A percentile compares a stretch with the other conserved stretches of the same genome.
Conservation (phyloP, 2,113 vertebrate species). For the Bubo bubo region DNA sequence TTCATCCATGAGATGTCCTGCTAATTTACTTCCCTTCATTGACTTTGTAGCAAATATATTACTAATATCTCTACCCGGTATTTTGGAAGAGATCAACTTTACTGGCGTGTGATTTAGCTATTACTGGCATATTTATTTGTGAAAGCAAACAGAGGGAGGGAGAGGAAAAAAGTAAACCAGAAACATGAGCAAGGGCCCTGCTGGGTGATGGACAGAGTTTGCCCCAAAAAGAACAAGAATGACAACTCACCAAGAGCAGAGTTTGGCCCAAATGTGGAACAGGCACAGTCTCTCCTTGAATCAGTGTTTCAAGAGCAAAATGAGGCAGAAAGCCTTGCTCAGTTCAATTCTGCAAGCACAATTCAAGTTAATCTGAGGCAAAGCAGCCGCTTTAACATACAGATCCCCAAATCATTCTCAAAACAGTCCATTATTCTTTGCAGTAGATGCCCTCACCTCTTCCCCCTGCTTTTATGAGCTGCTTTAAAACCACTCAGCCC, state of each 20-base stretch:
- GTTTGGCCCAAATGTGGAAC: rapidly evolving
- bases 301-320: neutral
- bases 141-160: neutral
- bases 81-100: neutral
- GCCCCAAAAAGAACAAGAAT: neutral
- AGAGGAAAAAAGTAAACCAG: neutral
- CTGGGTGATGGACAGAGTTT: neutral
- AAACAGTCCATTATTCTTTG: neutral
- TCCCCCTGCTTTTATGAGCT: neutral
- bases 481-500: neutral
- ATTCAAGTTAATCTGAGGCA: neutral
- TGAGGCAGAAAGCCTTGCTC: neutral
- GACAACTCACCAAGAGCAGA: neutral
- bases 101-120: neutral
- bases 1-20: neutral
- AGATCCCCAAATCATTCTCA: neutral
- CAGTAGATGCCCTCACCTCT: rapidly evolving
- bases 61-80: neutral
- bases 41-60: neutral
- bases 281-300: neutral
- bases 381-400: neutral
- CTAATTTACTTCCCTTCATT: neutral
- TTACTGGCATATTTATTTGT: neutral
- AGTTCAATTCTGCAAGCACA: neutral
- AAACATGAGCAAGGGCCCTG: neutral